Base-by-base conservation (phyloP, 1,140 invertebrate species). In the Drosophila sp. region DNA sequence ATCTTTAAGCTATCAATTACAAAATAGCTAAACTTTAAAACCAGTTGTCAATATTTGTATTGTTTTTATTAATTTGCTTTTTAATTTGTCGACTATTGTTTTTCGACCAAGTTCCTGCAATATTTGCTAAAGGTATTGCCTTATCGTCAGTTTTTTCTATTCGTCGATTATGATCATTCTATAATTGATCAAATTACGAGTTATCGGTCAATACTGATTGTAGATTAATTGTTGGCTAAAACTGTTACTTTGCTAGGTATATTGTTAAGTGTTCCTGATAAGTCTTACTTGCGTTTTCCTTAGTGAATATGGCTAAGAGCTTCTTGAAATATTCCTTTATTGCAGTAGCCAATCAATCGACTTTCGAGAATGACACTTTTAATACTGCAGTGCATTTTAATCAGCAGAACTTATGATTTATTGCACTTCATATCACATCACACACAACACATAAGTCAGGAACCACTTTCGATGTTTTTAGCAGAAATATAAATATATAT, bases 141-240 rank as follows among this genome's bases (percentile, higher is more conserved):
- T 46, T 67, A 58, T 58, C 34, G 3, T 7, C 32, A 40, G 25
- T 2, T 8, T 6, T 7, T 11, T 43, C 40, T 27, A 65, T 46
- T 9, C 40, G n/a, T 45, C 25, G 45, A 13, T 40, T 43, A 53
- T 66, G 64, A 76, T 81, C 54, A 77, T 41, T 67, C 27, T 51
- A 61, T 83, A 79, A 82, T 79, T 82, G 66, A 25, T 54, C 41
- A 69, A 70, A 65, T 72, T 66, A 72, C 40, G 56, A 21, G 57
- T 67, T 78, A 76, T 81, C 70, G 73, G 53, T 38, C 8, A 46
- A 14, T 11, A 7, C 43, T 57, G 51, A 57, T 66, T 38, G 46
- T 57, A 57, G 16, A 16, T 38, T 29, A 7, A 4, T 4, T 9
- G 16, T 16, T 11, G 21, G 14, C 7, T 14, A 34, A 13, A 40